Base-by-base conservation (phyloP, 2,888 invertebrate genomes). In the Epicampocera succincta region DNA sequence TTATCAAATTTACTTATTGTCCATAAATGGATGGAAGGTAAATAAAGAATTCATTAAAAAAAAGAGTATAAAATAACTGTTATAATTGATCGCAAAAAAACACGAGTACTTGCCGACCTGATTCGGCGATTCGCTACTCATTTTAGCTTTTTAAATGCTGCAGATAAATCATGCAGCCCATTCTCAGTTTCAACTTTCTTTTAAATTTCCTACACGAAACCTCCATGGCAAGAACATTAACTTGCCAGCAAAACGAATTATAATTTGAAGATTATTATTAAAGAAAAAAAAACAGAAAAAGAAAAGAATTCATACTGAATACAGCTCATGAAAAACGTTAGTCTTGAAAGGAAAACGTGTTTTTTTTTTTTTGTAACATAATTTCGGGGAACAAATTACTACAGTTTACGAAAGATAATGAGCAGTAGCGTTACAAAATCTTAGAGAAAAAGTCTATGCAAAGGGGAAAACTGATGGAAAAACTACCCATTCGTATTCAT, bases 231-330 rank as follows among this genome's bases (percentile, higher is more conserved):
- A 60, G 15, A 52, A 13, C 44, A 15, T 42, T 44, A 66, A 50
- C 15, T 58, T 52, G n/a, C 4, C 38, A 21, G 13, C 19, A 69
- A 48, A 56, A 40, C 63, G 56, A 63, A 63, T 71, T 77, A 63
- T 56, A 63, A 69, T 71, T 76, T 71, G 48, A 48, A 63, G 54
- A 71, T 77, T 63, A 56, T 66, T 50, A 13, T 3, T n/a, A n/a
- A n/a, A n/a, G n/a, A n/a, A n/a, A n/a, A n/a, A 25, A 3, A 15
- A 25, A 44, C n/a, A n/a, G n/a, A n/a, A n/a, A n/a, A n/a, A 40
- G 17, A 29, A 46, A 56, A 69, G 15, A 48, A 13, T 33, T 33
- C 33, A 58, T 15, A 44, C 52, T 17, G 21, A 42, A 29, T 29
- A 29, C 42, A 54, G 56, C 21, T 40, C 25, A 42, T n/a, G 40